Evolutionary conservation across 1,140 invertebrate species (phyloP).

Genomic region (Paramacrobiotus metropolitanus): DNA sequence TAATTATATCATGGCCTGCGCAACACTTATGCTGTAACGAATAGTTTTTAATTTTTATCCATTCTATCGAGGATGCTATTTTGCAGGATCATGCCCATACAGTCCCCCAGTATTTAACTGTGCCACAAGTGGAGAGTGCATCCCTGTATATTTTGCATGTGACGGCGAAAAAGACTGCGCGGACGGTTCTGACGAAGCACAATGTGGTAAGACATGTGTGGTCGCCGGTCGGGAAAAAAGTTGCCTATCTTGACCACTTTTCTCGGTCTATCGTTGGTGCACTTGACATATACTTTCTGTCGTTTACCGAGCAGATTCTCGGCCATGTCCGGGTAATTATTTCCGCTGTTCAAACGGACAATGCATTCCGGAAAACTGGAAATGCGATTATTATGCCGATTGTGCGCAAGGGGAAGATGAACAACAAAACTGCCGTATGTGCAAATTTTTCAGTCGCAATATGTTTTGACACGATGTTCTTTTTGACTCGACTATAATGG

Average conservation of each 20-base stretch:
- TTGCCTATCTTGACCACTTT: too few species aligned
- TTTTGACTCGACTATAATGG: slow-evolving; percentile 4
- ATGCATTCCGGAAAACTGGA: slow-evolving; percentile 4
- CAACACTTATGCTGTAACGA: too few species aligned
- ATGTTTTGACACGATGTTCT: too few species aligned
- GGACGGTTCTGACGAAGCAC: slow-evolving; percentile 24
- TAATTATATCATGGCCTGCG: too few species aligned
- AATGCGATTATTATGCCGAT: not conserved
- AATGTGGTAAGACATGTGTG: slow-evolving; percentile 15
- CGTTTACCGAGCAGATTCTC: not conserved
- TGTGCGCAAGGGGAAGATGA: not conserved
- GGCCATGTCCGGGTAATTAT: not conserved
- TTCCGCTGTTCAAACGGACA: slow-evolving; percentile 3
- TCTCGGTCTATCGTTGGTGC: too few species aligned
- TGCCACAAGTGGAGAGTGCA: slow-evolving; percentile 34
- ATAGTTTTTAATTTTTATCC: not conserved
- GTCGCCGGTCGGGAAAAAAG: slow-evolving; percentile 6
- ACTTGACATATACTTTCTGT: too few species aligned
- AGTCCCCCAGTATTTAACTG: not conserved
- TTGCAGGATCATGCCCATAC: slow-evolving; percentile 4
- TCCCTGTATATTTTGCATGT: slow-evolving; percentile 53
- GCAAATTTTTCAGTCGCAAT: too few species aligned
- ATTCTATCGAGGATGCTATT: not conserved
- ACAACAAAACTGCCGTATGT: not conserved
- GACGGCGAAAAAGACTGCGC: slow-evolving; percentile 53